phyloP scores from a whole-genome alignment of 1,140 invertebrate genomes.

The Dendrolimus punctatus region DNA sequence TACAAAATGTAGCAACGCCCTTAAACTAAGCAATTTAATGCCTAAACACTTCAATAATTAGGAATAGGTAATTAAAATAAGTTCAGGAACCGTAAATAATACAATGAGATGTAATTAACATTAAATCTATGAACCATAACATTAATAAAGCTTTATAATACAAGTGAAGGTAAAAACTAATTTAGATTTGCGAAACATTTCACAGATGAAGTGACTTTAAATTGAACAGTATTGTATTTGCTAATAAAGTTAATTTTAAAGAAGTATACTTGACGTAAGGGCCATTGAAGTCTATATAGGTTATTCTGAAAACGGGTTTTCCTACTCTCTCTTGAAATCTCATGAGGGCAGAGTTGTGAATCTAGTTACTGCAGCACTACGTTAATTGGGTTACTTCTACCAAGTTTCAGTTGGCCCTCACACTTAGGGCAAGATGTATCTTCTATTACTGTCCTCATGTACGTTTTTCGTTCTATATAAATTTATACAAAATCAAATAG shows the following conservation, averaged over 20 bases:
- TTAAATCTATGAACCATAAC: conserved; percentile 21
- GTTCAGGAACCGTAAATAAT: conserved; percentile 24
- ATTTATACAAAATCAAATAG: no score
- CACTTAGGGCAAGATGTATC: no score
- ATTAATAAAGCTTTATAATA: conserved; percentile 33
- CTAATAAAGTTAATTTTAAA: conserved; percentile 10
- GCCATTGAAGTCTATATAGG: no score
- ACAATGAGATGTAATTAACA: conserved; percentile 14
- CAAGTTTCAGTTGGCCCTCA: no score
- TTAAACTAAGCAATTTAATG: conserved; percentile 13
- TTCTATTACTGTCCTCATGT: no score
- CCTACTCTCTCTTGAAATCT: no score
- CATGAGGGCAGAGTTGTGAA: no score
- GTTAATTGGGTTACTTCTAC: no score
- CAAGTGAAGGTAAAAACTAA: conserved; percentile 18
- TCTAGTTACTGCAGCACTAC: no score
- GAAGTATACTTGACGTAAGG: conserved; percentile 1
- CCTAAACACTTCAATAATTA: conserved; percentile 4
- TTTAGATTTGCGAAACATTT: conserved; percentile 14
- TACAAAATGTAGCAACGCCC: conserved; percentile 19
- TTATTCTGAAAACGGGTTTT: no score
- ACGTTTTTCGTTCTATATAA: no score
- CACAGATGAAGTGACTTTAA: conserved; percentile 2
- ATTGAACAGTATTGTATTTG: conserved; percentile 4
- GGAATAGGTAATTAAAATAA: conserved; percentile 7